Base-by-base conservation (phyloP, 2,113 vertebrate species). In the Hemibagrus wyckioides region DNA sequence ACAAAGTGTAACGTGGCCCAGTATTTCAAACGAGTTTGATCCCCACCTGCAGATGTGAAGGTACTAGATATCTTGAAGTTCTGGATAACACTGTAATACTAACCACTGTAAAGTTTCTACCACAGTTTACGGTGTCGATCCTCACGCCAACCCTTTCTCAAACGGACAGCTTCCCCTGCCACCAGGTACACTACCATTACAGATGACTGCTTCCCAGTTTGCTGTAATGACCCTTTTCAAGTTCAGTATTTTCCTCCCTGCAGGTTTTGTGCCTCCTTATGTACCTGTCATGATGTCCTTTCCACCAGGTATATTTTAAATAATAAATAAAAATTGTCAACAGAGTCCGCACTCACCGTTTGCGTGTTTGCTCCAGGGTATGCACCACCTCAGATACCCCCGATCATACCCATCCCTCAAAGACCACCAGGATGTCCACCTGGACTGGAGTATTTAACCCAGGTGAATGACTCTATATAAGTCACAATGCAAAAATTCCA, bases 381-480 rank as follows among this genome's bases (percentile, higher is more conserved):
- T 82, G 33, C 83, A 6, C 65, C 83, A 3, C 71, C 73, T 81
- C 86, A 86, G 76, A 82, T 59, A 19, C 82, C 83, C 5, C 76
- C 50, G 25, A 9, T 63, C 14, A 91, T 89, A 86, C 84, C 92
- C 11, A 39, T 71, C 33, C 85, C 86, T 7, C 77, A 82, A 23
- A 84, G 76, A 41, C 77, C 87, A n/a, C 56, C 71, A 0, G 86
- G 85, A 77, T 92, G 91, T 82, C 92, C 92, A 13, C 89, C 88
- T 10, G 92, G 92, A 50, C 90, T 93, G 23, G 92, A 93, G 73
- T 93, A 93, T 87, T 90, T 92, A 61, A 88, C 79, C 33, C 90
- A 90, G 91, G 91, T 92, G 67, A 63, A 21, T 19, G 8, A 17
- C 0, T 48, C 36, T 85, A 25, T 36, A 36, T 28, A 25, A 48